Percentiles rank a stretch among this genome's conserved stretches.
phyloP scores from a whole-genome alignment of 2,113 vertebrate genomes.

The Leucoraja erinaceus region DNA sequence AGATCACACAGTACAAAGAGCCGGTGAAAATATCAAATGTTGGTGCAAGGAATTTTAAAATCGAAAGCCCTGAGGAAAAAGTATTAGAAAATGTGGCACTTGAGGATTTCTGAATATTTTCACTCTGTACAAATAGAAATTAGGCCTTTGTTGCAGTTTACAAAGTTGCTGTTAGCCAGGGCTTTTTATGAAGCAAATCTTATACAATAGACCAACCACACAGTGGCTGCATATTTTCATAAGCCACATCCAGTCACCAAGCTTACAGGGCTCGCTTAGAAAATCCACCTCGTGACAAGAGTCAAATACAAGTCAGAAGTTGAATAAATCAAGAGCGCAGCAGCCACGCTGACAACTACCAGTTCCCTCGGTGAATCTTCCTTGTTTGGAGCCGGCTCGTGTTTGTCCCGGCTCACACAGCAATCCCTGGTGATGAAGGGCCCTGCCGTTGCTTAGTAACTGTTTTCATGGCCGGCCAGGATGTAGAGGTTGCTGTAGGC shows the following conservation, averaged over 20 bases:
- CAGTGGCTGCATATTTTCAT: constrained; percentile 64
- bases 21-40: not conserved
- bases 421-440: constrained; percentile 2
- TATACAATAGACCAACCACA: constrained; percentile 65
- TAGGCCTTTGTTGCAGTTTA: not conserved
- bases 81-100: constrained; percentile 21
- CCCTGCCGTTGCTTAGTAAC: constrained; percentile 69
- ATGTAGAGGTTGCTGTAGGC: constrained; percentile 98
- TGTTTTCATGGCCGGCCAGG: constrained; percentile 94
- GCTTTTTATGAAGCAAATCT: constrained; percentile 73
- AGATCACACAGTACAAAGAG: constrained; percentile 1
- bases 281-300: constrained; percentile 9
- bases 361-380: constrained; percentile 44
- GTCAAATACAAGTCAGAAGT: constrained; percentile 40
- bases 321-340: constrained; percentile 17
- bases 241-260: constrained; percentile 1
- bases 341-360: constrained; percentile 41
- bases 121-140: constrained; percentile 25
- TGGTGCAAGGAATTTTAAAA: constrained; percentile 12
- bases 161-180: constrained; percentile 39
- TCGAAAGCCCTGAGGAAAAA: not conserved
- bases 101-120: not conserved
- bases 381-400: constrained; percentile 40
- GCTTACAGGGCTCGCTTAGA: not conserved
- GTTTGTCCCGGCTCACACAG: constrained; percentile 39